Conservation (phyloP, 2,797 vertebrate species). For the Cetoscarus ocellatus region DNA sequence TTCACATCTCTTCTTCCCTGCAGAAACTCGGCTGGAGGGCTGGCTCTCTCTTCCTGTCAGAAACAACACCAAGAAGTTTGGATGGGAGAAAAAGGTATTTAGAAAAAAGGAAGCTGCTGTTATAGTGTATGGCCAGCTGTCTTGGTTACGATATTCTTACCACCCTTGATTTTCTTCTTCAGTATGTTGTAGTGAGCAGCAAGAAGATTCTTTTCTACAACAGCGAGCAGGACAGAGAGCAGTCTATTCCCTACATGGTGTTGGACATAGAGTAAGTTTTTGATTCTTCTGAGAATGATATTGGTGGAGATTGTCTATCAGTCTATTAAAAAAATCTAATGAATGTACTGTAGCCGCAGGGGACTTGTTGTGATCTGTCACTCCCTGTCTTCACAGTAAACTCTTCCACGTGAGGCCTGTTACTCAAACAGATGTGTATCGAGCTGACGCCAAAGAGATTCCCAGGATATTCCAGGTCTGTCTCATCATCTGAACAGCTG, state of each 20-base stretch:
- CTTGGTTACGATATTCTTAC: background rate
- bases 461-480: constrained; percentile 98
- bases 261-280: constrained; percentile 97
- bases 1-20: background rate
- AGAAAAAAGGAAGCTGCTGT: background rate
- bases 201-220: constrained; percentile 99
- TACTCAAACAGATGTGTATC: constrained; percentile 98
- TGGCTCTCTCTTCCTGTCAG: constrained; percentile 97
- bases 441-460: constrained; percentile 96
- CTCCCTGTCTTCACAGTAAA: constrained; percentile 84
- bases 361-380: background rate
- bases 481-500: background rate
- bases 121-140: background rate
- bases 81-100: constrained; percentile 96
- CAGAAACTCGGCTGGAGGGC: constrained; percentile 94
- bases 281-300: constrained; percentile 19
- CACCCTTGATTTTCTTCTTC: constrained; percentile 67
- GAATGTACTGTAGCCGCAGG: background rate
- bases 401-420: constrained; percentile 98
- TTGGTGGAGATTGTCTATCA: background rate
- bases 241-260: constrained; percentile 97
- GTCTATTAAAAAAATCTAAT: background rate
- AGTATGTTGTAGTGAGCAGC: constrained; percentile 99
- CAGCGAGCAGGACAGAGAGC: constrained; percentile 95
- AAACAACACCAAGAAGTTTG: constrained; percentile 98